Evolutionary conservation across 2,888 invertebrate genomes (phyloP), one percentile per base, ranked within the genome.

Genomic region (Neocrepidodera transversa): DNA sequence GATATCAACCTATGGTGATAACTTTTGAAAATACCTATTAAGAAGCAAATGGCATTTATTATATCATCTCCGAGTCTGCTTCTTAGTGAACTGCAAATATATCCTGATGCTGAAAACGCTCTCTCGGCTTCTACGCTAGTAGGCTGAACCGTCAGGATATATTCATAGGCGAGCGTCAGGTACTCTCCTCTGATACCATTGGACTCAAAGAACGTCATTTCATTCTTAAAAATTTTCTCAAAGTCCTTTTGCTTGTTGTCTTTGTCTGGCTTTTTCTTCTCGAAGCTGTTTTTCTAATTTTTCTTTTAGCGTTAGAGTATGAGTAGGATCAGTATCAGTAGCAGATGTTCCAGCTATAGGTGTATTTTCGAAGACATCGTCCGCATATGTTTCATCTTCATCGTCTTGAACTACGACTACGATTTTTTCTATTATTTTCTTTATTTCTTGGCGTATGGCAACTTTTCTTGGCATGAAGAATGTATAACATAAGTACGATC

Each of bases 401-500:
- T 18, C 18, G 20, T 38, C 14, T 38, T 38, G 2, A 38, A 38
- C 38, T 38, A 8, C n/a, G n/a, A n/a, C n/a, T n/a, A n/a, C n/a
- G n/a, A n/a, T n/a, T n/a, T n/a, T 38, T 38, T 38, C 38, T 38
- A 38, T 38, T 38, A 38, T 13, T 38, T 38, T 38, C 14, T 38
- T 13, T 20, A 1, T 42, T 18, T 42, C 20, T 42, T 48, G 32
- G 30, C 2, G 48, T 48, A 48, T 48, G 28, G 32, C 30, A 48
- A 11, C 16, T 48, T 48, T 30, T 48, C 11, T 48, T 17, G 48
- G n/a, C 48, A 48, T 30, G 48, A 48, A 48, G 48, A 32, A 48
- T 48, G 48, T 48, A 48, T 48, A 11, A 30, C n/a, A n/a, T n/a
- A n/a, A n/a, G 32, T 48, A 48, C 32, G 30, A 48, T 48, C 48